phyloP scores from a whole-genome alignment of 2,888 invertebrate genomes.

The Bimastos eiseni region DNA sequence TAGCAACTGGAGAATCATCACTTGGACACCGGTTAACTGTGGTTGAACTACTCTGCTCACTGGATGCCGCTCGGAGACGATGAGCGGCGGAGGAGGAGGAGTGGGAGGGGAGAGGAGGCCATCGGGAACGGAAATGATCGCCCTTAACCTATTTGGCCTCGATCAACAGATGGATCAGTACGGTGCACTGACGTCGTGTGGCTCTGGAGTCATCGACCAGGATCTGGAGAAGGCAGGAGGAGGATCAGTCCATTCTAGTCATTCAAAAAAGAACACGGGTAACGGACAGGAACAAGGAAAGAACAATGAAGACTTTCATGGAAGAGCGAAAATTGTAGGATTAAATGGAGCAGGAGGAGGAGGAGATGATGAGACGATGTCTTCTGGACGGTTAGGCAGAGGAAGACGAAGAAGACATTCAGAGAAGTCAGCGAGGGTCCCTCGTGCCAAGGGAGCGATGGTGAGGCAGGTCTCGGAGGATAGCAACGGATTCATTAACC shows the following conservation, averaged over 20 bases:
- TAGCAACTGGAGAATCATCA: not conserved
- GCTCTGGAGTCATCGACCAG: not conserved
- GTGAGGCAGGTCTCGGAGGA: constrained; percentile 7
- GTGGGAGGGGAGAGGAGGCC: not conserved
- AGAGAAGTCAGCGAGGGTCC: not conserved
- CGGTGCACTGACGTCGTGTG: not conserved
- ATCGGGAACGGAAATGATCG: not conserved
- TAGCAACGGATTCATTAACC: not conserved
- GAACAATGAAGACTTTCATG: not conserved
- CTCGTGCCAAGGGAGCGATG: not conserved
- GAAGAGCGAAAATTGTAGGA: not conserved
- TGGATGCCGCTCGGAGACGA: constrained; percentile 15
- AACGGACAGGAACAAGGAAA: not conserved
- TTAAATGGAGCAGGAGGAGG: not conserved
- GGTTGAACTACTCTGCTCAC: not conserved
- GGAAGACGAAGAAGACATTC: constrained; percentile 21
- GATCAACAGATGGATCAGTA: constrained; percentile 10
- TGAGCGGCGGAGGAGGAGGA: not conserved
- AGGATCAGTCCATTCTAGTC: not conserved
- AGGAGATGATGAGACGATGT: not conserved
- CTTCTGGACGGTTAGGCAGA: not conserved
- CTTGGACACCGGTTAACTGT: not conserved
- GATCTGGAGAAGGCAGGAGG: not conserved
- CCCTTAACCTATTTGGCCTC: not conserved
- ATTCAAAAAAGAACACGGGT: not conserved